Percentiles rank a stretch among this genome's conserved stretches.
Conservation (phyloP, 2,888 invertebrate species). For the Nebria brevicollis region DNA sequence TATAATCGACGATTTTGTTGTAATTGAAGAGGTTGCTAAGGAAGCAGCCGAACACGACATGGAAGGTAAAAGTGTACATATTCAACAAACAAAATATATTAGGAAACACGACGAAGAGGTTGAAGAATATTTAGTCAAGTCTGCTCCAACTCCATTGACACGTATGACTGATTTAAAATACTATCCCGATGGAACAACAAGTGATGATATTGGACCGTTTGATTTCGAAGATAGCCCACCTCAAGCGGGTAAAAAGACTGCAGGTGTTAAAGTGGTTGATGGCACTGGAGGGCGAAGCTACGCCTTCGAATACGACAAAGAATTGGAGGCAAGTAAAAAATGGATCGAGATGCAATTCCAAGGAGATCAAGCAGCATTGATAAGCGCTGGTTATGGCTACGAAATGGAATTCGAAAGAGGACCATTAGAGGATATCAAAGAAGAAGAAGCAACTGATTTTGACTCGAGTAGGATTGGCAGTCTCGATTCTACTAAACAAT, state of each 20-base stretch:
- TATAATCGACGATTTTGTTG: conserved; percentile 87
- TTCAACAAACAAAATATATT: conserved; percentile 66
- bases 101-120: conserved; percentile 76
- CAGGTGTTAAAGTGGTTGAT: conserved; percentile 56
- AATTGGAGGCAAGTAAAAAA: conserved; percentile 80
- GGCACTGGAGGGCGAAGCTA: conserved; percentile 60
- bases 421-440: conserved; percentile 90
- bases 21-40: conserved; percentile 87
- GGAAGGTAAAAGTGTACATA: conserved; percentile 83
- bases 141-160: conserved; percentile 72
- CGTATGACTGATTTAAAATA: conserved; percentile 64
- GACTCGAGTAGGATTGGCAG: conserved; percentile 83
- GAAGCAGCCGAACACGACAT: conserved; percentile 85
- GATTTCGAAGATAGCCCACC: conserved; percentile 77
- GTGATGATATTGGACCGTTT: conserved; percentile 72
- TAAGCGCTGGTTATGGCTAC: conserved; percentile 71
- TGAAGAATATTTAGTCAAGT: conserved; percentile 75
- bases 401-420: conserved; percentile 85
- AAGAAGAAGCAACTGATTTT: conserved; percentile 89
- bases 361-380: conserved; percentile 72
- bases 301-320: conserved; percentile 65
- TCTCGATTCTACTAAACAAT: conserved; percentile 80
- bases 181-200: conserved; percentile 65
- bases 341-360: conserved; percentile 93
- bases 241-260: conserved; percentile 55